Base-by-base conservation (phyloP, 2,113 vertebrate species). In the Glareola pratincola region DNA sequence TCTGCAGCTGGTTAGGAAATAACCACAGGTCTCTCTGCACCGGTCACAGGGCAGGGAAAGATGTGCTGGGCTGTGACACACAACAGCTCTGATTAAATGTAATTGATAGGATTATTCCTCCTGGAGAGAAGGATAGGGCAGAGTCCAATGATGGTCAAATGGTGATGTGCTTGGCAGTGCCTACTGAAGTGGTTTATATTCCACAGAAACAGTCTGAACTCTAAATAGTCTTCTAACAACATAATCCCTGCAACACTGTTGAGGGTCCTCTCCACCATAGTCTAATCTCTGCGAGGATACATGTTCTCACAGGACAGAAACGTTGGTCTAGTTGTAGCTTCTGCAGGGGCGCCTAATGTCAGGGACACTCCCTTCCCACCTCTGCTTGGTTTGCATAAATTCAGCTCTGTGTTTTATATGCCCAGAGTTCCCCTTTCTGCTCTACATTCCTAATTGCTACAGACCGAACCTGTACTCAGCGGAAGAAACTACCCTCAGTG, bases 31-130 rank as follows among this genome's bases (percentile, higher is more conserved):
- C 37, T 56, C 60, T 32, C 24, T 36, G 34, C 22, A 37, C 21
- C 0, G 1, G 51, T 29, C 8, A 4, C 0, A 2, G 48, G 54
- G 12, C 0, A 6, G 37, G 56, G 59, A 36, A 76, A 50, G 57
- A 54, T 30, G 23, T 43, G 18, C 36, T 53, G 41, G 47, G 26
- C 45, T 47, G 69, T 59, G 37, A 62, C 22, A 64, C 18, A 22
- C 43, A 71, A 26, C 41, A n/a, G 41, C 7, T 56, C 54, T 41
- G 30, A 69, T 76, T 39, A 53, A 86, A 66, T 43, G 5, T 21
- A 15, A 15, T 60, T 76, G 26, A 21, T 59, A 36, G n/a, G 39
- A 26, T 59, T 72, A 57, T 59, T 72, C 21, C 10, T 68, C 16
- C 56, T 66, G n/a, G 19, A 86, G 64, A 36, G 43, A 60, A 64